Evolutionary conservation across 2,888 invertebrate species (phyloP), one percentile per base, ranked within the genome.

Genomic region (Philereme transversata): DNA sequence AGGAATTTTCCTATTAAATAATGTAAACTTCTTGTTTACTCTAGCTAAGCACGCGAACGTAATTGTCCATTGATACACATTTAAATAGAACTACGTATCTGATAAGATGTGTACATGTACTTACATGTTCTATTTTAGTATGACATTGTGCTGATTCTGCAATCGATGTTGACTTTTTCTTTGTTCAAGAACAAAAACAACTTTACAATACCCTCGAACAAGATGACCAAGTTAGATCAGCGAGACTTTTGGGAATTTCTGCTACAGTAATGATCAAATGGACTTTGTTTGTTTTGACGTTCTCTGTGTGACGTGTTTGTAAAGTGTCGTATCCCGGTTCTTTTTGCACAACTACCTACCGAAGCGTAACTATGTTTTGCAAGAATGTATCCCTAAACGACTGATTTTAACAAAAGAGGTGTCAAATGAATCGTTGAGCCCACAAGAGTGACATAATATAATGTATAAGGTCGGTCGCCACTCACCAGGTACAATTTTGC

Each of bases 1-100:
- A 82, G 91, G 90, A 91, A 91, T 85, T 86, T 91, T 91, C 91
- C 91, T 86, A 88, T 82, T 81, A 81, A n/a, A 82, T 84, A 81
- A 79, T 33, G 75, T 76, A 76, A 68, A 76, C 62, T 72, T 71
- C 77, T 79, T 81, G 80, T 79, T 77, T 79, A 71, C 71, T 76
- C 67, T 68, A 62, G 65, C 51, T 70, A 64, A 74, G 79, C 80
- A 81, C 81, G 84, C 80, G 83, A 69, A 73, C 73, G 60, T 74
- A 71, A 76, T 81, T 73, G 75, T 70, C 65, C 69, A 65, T 69
- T 77, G 78, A 77, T 81, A 78, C 62, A 67, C 64, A 70, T 71
- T 71, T 75, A 75, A 71, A 74, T 71, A 71, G 61, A 71, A 60
- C 61, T 38, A 38, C 3, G 36, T 75, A 73, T 72, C 67, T 62